Base-by-base conservation (phyloP, 2,113 vertebrate species). In the Oncorhynchus mykiss region DNA sequence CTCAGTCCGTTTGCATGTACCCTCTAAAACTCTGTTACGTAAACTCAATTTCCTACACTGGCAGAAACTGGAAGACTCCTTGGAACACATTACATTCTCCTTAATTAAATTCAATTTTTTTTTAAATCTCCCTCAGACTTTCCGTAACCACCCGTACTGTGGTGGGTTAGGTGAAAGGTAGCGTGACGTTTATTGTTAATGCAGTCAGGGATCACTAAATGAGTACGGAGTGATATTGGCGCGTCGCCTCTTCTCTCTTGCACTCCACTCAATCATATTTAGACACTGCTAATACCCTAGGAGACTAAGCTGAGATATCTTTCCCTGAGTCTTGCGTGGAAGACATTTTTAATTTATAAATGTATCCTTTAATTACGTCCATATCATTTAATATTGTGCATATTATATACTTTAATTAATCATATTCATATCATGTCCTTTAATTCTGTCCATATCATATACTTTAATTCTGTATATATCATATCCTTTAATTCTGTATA, bases 121-220 rank as follows among this genome's bases (percentile, higher is more conserved):
- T 29, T 29, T 27, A 27, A 11, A 11, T 31, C 27, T 18, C 22
- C 27, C 1, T 73, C 65, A 73, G 25, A 68, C 16, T 82, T 85
- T 83, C 87, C 77, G 59, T 45, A 45, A 45, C 48, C 39, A 45
- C 39, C 9, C 5, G 29, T 70, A n/a, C 72, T 51, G 73, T 31
- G 77, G 66, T 5, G 59, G 62, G 20, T 65, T 6, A 69, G 34
- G 67, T 69, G 6, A 60, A 25, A 16, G 8, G 54, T 39, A 70
- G 25, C 49, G n/a, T 45, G 39, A 45, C 9, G 9, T 45, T 45
- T 11, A 45, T 45, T 45, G 11, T 45, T 45, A 45, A 45, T 45
- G 39, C 9, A 11, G 39, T 45, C 29, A 67, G 70, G 25, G n/a
- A 60, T 31, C 57, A 60, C 25, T 67, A 60, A 54, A 72, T 67